phyloP scores from a whole-genome alignment of 1,140 invertebrate species.

The Nasonia vitripennis region DNA sequence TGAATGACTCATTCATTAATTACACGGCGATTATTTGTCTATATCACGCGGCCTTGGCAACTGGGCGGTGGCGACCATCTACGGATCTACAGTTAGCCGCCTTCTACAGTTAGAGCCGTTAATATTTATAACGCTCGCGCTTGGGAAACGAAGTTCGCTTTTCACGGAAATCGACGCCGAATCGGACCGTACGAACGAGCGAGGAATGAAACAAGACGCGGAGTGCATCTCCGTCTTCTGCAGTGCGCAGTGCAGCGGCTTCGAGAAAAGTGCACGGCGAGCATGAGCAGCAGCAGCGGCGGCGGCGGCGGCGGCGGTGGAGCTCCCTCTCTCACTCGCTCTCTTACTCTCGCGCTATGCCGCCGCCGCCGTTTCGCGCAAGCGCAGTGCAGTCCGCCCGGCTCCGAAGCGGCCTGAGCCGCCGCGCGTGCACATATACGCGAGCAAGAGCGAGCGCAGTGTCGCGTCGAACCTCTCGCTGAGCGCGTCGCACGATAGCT shows the following conservation, averaged over 20 bases:
- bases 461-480: conserved; percentile 84
- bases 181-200: background rate
- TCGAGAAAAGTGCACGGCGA: conserved; percentile 56
- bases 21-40: background rate
- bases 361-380: conserved; percentile 29
- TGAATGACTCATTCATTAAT: conserved; percentile 43
- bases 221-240: background rate
- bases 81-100: background rate
- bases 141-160: background rate
- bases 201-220: background rate
- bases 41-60: background rate
- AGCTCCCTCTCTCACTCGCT: conserved; percentile 9
- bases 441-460: conserved; percentile 76
- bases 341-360: conserved; percentile 25
- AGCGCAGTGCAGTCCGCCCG: background rate
- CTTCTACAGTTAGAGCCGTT: background rate
- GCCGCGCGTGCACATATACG: conserved; percentile 47
- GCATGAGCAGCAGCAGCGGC: conserved; percentile 59
- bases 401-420: conserved; percentile 47
- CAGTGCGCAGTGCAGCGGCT: conserved; percentile 52
- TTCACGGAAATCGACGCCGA: background rate
- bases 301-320: conserved; percentile 54
- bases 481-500: conserved; percentile 73
- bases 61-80: conserved; percentile 9
- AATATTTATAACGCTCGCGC: conserved; percentile 24